Percentiles rank a stretch among this genome's conserved stretches.
Conservation (phyloP, 2,888 invertebrate genomes). For the Plagiodera versicolora region DNA sequence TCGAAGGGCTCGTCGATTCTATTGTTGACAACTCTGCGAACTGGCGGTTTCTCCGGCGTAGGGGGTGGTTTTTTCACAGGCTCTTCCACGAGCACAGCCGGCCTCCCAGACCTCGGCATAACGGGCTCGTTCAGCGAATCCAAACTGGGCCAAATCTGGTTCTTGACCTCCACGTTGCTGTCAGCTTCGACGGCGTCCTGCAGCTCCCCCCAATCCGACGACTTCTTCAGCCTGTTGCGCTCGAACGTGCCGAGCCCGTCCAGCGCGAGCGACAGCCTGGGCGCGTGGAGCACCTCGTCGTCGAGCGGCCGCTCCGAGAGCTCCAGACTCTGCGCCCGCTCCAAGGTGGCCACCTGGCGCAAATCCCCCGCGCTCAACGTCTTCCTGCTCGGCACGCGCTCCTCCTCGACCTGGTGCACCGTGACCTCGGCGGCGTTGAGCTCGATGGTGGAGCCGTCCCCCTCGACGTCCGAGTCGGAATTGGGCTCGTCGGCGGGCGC, state of each 20-base stretch:
- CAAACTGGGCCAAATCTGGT: constrained; percentile 47
- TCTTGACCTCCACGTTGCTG: constrained; percentile 45
- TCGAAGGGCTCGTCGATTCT: constrained; percentile 21
- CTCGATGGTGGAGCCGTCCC: constrained; percentile 64
- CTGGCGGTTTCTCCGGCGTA: background rate
- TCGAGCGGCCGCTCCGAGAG: constrained; percentile 58
- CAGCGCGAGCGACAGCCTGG: constrained; percentile 62
- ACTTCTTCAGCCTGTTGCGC: constrained; percentile 70
- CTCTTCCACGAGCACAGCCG: constrained; percentile 1
- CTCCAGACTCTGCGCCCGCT: constrained; percentile 80
- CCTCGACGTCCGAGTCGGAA: constrained; percentile 60
- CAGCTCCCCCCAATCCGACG: constrained; percentile 74
- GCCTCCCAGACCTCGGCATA: background rate
- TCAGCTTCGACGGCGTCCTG: constrained; percentile 62
- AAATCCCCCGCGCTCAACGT: constrained; percentile 80
- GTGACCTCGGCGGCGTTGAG: constrained; percentile 75
- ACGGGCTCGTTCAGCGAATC: background rate
- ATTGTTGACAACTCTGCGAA: constrained; percentile 18
- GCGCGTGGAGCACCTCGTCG: constrained; percentile 55
- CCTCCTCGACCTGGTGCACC: constrained; percentile 69
- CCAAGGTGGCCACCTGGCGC: constrained; percentile 63
- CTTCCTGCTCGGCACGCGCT: constrained; percentile 67
- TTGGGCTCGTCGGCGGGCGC: constrained; percentile 57
- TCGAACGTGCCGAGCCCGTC: constrained; percentile 71
- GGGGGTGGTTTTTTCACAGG: constrained; percentile 13